Base-by-base conservation (phyloP, 1,140 invertebrate genomes). In the Parasteatoda tepidariorum region DNA sequence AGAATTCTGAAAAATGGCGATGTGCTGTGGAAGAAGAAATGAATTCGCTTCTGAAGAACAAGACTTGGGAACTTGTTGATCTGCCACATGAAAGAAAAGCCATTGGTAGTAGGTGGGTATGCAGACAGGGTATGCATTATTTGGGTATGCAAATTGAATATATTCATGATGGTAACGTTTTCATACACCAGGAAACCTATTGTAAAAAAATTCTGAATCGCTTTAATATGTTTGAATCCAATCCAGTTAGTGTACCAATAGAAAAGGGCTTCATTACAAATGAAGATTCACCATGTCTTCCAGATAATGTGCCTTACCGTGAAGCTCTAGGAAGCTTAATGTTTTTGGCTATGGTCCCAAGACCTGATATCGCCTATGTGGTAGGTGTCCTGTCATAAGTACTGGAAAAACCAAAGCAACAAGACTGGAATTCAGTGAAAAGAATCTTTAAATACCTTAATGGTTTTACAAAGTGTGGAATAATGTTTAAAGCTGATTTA, bases 211-310 rank as follows among this genome's bases (percentile, higher is more conserved):
- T 86, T 9, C 33, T 87, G 15, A 34, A 79, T 18, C 24, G 38
- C 9, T 86, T 86, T 68, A 48, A 83, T 15, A 83, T 86, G 78
- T 24, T 0, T 15, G 76, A 86, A 18, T 59, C 34, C n/a, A 86
- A 85, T 28, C 34, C 64, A n/a, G 74, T 86, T 7, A n/a, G 55
- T 61, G 85, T 57, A 7, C 86, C 85, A n/a, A n/a, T n/a, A 2
- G 30, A 33, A 54, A 82, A 68, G 15, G 57, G 22, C 2, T 28
- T 15, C 22, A 57, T 31, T 31, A 28, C 15, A 38, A 24, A n/a
- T 30, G 38, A 48, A n/a, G n/a, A n/a, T n/a, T n/a, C n/a, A n/a
- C n/a, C n/a, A n/a, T n/a, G n/a, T n/a, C n/a, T n/a, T n/a, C n/a
- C n/a, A n/a, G n/a, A n/a, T n/a, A n/a, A n/a, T n/a, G n/a, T n/a